These are phyloP conservation scores for Agonopterix alstromeriana DNA, from an alignment of 2,888 invertebrate genomes.

Conservation along the genomic window DNA sequence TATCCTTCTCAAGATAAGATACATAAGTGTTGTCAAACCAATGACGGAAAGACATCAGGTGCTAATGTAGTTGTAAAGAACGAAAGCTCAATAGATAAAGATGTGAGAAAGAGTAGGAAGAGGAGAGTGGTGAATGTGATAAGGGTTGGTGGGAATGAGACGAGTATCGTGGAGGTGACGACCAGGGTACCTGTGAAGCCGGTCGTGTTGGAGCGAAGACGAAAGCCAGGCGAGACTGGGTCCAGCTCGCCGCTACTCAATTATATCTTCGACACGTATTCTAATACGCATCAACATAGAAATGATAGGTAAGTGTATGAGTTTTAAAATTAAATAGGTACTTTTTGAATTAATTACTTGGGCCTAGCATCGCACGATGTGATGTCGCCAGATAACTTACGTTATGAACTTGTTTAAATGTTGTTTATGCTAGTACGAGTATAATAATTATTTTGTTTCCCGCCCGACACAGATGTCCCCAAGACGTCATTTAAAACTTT, in stretches of 20 bases:
- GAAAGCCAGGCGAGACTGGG: slow-evolving; percentile 59
- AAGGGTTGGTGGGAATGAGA: slow-evolving; percentile 25
- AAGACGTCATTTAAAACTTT: too few species aligned
- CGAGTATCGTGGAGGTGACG: slow-evolving; percentile 25
- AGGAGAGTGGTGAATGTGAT: slow-evolving; percentile 47
- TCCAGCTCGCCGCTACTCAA: slow-evolving; percentile 64
- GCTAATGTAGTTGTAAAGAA: slow-evolving; percentile 32
- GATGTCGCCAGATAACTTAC: too few species aligned
- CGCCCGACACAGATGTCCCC: too few species aligned
- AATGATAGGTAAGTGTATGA: not conserved
- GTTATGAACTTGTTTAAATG: too few species aligned
- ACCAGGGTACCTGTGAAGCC: slow-evolving; percentile 28
- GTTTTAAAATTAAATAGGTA: too few species aligned
- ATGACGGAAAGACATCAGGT: slow-evolving; percentile 21
- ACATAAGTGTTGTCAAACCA: slow-evolving; percentile 28
- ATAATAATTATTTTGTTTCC: too few species aligned
- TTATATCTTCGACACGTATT: slow-evolving; percentile 67
- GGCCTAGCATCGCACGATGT: too few species aligned
- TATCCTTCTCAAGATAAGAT: slow-evolving; percentile 20
- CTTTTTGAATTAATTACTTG: too few species aligned
- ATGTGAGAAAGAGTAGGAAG: slow-evolving; percentile 37
- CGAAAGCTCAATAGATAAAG: slow-evolving; percentile 14
- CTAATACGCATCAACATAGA: slow-evolving; percentile 63
- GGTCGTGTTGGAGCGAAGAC: slow-evolving; percentile 38
- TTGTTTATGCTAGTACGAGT: too few species aligned